Evolutionary conservation across 1,140 invertebrate genomes (phyloP), one percentile per base, ranked within the genome.

Genomic region (Drosophila funebris): DNA sequence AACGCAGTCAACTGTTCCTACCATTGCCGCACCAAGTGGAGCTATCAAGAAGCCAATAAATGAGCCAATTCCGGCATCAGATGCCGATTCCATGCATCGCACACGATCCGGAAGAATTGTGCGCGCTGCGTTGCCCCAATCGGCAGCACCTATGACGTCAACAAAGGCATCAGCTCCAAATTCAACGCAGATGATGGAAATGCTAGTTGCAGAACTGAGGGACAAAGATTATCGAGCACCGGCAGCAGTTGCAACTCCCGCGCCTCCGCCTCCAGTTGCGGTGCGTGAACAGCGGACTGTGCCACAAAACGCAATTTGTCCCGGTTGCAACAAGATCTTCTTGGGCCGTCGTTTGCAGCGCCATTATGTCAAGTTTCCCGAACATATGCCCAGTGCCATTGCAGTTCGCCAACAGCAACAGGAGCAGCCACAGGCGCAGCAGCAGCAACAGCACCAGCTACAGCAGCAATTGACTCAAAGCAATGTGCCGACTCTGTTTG

Each of bases 321-420:
- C 82, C 1, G 82, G 80, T 4, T 91, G 90, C 41, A 76, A 80
- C 4, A 91, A 91, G 70, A 90, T 91, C 27, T 91, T 90, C 41
- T 37, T 91, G 48, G 90, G 90, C 0, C 87, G 82, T 13, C 80
- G 89, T 2, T 18, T 91, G 61, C 76, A 90, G 66, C 75, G 83
- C 0, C 90, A 91, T 68, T 91, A 78, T 58, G 75, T 77, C n/a
- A 83, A 90, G 37, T 84, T 78, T 62, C 90, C 90, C 1, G 82
- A 90, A 22, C 90, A 91, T 43, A 91, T 91, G 81, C 52, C 67
- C 48, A 60, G 16, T 50, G 67, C 20, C n/a, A 46, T 70, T 20
- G 67, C 50, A 1, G 60, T 14, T 36, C 48, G 41, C 4, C 36
- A 57, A 3, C 50, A 60, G 4, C 78, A 29, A 6, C 43, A 53